phyloP scores from a whole-genome alignment of 2,888 invertebrate species.

The Synergus itoensis region DNA sequence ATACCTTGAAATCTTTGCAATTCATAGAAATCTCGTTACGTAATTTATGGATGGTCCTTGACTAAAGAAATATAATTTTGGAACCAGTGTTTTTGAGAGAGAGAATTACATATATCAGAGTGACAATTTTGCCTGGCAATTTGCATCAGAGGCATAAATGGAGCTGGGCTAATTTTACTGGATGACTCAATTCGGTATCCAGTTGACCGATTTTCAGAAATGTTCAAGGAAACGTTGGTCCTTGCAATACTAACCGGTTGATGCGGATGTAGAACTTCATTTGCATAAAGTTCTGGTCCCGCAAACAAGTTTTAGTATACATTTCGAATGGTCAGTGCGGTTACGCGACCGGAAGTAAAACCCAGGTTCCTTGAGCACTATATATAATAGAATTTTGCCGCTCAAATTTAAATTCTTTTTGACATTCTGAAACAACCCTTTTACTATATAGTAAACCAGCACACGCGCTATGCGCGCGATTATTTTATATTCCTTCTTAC shows the following conservation, averaged over 20 bases:
- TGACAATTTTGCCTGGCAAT: neutral
- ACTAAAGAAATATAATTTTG: neutral
- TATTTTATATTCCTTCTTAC: no score
- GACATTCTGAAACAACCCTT: neutral
- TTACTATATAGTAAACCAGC: no score
- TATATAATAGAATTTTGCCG: conserved; percentile 3
- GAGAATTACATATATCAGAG: neutral
- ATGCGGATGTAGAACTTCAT: conserved; percentile 17
- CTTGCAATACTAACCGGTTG: conserved; percentile 1
- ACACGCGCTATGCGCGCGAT: no score
- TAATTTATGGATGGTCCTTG: neutral
- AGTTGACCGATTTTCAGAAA: neutral
- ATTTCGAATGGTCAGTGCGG: conserved; percentile 1
- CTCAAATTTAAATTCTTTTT: neutral
- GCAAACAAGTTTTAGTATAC: conserved; percentile 22
- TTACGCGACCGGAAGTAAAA: neutral
- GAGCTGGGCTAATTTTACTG: neutral
- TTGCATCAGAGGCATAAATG: neutral
- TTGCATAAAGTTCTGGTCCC: conserved; percentile 10
- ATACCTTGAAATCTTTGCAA: neutral
- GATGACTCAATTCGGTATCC: neutral
- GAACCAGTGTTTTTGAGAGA: neutral
- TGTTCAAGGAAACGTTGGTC: conserved; percentile 12
- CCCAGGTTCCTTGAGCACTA: neutral
- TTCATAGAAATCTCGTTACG: neutral